Evolutionary conservation across 1,140 invertebrate species (phyloP), one percentile per base, ranked within the genome.

Genomic region (Rhynchophorus ferrugineus): DNA sequence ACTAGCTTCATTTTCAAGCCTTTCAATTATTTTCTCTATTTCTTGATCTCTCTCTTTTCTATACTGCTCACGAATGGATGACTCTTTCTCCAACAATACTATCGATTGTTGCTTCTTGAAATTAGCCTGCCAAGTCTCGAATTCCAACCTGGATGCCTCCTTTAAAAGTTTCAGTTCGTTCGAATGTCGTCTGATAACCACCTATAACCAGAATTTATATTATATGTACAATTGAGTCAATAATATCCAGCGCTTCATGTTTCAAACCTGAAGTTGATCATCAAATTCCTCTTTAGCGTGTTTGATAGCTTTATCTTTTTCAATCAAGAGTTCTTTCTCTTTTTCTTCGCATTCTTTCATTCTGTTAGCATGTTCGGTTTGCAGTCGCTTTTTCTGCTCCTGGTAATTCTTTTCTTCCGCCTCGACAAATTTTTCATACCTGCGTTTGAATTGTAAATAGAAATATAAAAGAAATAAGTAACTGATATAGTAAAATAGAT

Each of bases 1-100:
- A 14, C 69, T 63, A 0, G 76, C 72, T 64, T 84, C 81, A 1
- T 71, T 72, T 58, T 83, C 81, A 44, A 83, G 66, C 54, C 77
- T 75, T 35, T 75, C 74, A 44, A 84, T 80, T 7, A 80, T 77
- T 3, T 78, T 60, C 54, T 84, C 81, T 46, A 85, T 82, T 60
- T 84, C 80, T 43, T 72, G 74, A 61, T 85, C 82, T 17, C 81
- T 65, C 58, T 84, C 78, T 44, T 69, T 73, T 56, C 75, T 75
- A 56, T 75, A 79, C 45, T 81, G 73, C 14, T 82, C 75, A 13
- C 74, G 60, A 11, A 85, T 76, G 34, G 67, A 63, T 22, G 66
- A 69, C 65, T 84, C 81, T 47, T 76, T 76, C 49, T 81, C 77
- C 17, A 70, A 62, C 3, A 82, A 64, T 13, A 73, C 66, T 22